These are phyloP conservation scores for Tachina fera DNA, from an alignment of 2,888 invertebrate genomes.

Conservation along the genomic window DNA sequence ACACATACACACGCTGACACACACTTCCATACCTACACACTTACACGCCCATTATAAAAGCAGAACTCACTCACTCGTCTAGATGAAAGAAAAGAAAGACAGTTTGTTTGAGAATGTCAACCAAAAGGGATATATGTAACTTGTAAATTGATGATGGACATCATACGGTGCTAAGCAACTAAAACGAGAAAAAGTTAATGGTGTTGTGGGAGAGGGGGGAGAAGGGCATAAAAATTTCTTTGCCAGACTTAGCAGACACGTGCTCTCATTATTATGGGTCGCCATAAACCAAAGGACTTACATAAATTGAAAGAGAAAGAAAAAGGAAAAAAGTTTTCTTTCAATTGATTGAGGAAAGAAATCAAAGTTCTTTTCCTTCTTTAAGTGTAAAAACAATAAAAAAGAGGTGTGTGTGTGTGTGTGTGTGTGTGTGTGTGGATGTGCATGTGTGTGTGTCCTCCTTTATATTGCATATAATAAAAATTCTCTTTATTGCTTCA, in stretches of 20 bases:
- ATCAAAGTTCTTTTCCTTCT: conserved; percentile 16
- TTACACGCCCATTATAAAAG: background rate
- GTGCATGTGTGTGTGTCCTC: conserved; percentile 16
- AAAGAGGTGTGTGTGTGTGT: conserved; percentile 1
- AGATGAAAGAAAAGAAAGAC: background rate
- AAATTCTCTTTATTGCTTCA: conserved; percentile 76
- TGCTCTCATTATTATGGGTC: conserved; percentile 61
- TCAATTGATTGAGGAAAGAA: conserved; percentile 20
- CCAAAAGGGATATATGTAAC: conserved; percentile 53
- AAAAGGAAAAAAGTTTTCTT: background rate
- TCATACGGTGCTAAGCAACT: conserved; percentile 32
- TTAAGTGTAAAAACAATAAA: background rate
- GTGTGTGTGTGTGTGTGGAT: conserved; percentile 15
- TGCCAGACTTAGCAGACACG: conserved; percentile 9
- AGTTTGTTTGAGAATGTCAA: conserved; percentile 47
- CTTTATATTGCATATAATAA: conserved; percentile 66
- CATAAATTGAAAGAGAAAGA: conserved; percentile 23
- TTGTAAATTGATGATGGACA: conserved; percentile 67
- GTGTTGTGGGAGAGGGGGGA: background rate
- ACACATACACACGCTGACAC: background rate
- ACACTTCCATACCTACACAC: background rate
- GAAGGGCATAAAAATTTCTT: background rate
- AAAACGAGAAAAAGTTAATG: background rate
- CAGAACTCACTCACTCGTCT: background rate
- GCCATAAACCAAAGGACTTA: conserved; percentile 45